phyloP scores from a whole-genome alignment of 2,888 invertebrate species.

The Platynereis dumerilii region DNA sequence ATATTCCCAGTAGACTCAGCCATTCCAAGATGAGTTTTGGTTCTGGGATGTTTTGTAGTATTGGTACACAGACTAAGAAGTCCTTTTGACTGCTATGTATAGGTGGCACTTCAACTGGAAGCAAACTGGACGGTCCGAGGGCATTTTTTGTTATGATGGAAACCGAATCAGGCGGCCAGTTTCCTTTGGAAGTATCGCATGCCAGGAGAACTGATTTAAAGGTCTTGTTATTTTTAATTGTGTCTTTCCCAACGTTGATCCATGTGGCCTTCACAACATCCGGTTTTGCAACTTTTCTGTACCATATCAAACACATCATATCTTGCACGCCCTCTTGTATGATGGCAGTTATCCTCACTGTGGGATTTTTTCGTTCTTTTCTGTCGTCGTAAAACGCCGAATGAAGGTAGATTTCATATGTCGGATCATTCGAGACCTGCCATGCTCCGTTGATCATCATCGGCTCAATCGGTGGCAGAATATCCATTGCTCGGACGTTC shows the following conservation, averaged over 20 bases:
- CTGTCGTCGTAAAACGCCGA: conserved; percentile 4
- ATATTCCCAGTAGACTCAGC: background rate
- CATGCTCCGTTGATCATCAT: background rate
- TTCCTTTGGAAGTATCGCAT: background rate
- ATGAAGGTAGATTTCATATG: conserved; percentile 4
- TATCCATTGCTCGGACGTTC: no score
- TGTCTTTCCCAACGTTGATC: background rate
- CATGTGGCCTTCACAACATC: background rate
- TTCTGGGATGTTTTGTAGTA: background rate
- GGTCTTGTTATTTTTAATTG: background rate
- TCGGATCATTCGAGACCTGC: background rate
- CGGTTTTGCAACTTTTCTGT: background rate
- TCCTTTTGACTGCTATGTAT: background rate
- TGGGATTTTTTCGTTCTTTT: background rate
- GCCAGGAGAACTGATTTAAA: background rate
- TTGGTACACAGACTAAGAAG: background rate
- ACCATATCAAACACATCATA: conserved; percentile 5
- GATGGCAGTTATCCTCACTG: conserved; percentile 5
- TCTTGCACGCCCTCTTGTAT: background rate
- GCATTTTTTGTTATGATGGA: background rate
- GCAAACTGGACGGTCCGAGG: background rate
- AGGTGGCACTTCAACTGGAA: background rate
- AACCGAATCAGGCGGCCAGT: background rate
- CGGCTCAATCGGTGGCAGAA: background rate
- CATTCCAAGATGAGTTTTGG: conserved; percentile 1